Evolutionary conservation across 2,888 invertebrate genomes (phyloP), one percentile per base, ranked within the genome.

Genomic region (Lasius fuliginosus): DNA sequence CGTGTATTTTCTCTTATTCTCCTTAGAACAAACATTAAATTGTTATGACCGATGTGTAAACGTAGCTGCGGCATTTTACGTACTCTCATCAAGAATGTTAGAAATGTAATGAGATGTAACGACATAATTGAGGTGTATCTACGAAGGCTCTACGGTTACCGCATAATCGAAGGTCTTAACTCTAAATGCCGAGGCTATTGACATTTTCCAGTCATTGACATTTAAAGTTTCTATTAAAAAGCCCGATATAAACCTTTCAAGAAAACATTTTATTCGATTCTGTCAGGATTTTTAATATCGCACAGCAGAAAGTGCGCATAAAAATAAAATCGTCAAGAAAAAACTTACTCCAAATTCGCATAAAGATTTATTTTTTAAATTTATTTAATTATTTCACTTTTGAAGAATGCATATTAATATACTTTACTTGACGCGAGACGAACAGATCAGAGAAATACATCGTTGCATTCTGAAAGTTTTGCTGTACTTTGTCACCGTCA

Each of bases 131-230:
- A 68, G 40, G 62, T 64, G 68, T 53, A n/a, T 56, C 30, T 56
- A n/a, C n/a, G n/a, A n/a, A 33, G 33, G 33, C 58, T 33, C 9
- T 27, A 33, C 58, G 71, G 15, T 71, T 60, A 71, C 33, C 58
- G 46, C 58, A 5, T 46, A 36, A 58, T 36, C 71, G 60, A 60
- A 62, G 79, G 71, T 71, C 46, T 79, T 46, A 58, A 42, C 79
- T 79, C 58, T 79, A 79, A 69, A 79, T 79, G 79, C 73, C 79
- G 79, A 36, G 60, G 71, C 71, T 81, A 81, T 81, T 81, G 79
- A 81, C 79, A 81, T 81, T 81, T 81, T 60, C 79, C 23, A 71
- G 73, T 46, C 79, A 71, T 62, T 71, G 79, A 71, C 79, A 81
- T 81, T 81, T 81, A 33, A 33, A 81, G 79, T 60, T 30, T 71